phyloP scores from a whole-genome alignment of 1,140 invertebrate species.

The Zelostemma sp. region DNA sequence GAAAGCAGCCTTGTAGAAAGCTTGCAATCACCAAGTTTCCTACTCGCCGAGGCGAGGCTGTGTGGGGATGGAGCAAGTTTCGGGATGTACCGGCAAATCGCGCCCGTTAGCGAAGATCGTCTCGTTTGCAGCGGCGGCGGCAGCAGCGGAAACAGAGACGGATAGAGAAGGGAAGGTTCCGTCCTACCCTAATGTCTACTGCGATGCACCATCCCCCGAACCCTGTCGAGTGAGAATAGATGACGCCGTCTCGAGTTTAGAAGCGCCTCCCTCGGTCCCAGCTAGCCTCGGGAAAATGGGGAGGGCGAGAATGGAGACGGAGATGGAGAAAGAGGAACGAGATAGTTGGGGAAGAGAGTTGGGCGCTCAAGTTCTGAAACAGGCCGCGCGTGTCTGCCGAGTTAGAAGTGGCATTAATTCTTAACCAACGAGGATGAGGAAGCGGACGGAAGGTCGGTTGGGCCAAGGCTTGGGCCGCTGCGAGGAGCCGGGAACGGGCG shows the following conservation, averaged over 20 bases:
- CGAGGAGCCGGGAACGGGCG: background rate
- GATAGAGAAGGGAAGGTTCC: slow-evolving; percentile 5
- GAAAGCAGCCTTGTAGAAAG: slow-evolving; percentile 15
- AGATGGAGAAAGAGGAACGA: too few relatives aligned
- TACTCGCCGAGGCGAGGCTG: slow-evolving; percentile 9
- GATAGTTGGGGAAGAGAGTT: slow-evolving; percentile 3
- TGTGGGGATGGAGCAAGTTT: slow-evolving; percentile 17
- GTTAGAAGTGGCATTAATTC: slow-evolving; percentile 59
- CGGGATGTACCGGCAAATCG: slow-evolving; percentile 7
- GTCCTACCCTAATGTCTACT: slow-evolving; percentile 19
- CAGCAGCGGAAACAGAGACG: background rate
- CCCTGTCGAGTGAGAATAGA: slow-evolving; percentile 52
- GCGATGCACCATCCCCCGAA: slow-evolving; percentile 22
- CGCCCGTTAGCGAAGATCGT: slow-evolving; percentile 15
- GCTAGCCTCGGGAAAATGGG: background rate
- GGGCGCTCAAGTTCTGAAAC: slow-evolving; percentile 50
- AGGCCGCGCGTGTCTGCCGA: slow-evolving; percentile 50
- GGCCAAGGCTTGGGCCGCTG: background rate
- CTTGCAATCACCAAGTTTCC: slow-evolving; percentile 15
- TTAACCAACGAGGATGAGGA: slow-evolving; percentile 33
- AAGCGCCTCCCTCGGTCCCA: slow-evolving; percentile 21
- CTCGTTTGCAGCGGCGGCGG: too few relatives aligned
- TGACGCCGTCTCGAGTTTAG: slow-evolving; percentile 49
- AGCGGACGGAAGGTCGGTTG: background rate
- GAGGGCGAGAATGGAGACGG: background rate